Evolutionary conservation across 1,140 invertebrate genomes (phyloP).

Genomic region (Oreohelix idahoensis): DNA sequence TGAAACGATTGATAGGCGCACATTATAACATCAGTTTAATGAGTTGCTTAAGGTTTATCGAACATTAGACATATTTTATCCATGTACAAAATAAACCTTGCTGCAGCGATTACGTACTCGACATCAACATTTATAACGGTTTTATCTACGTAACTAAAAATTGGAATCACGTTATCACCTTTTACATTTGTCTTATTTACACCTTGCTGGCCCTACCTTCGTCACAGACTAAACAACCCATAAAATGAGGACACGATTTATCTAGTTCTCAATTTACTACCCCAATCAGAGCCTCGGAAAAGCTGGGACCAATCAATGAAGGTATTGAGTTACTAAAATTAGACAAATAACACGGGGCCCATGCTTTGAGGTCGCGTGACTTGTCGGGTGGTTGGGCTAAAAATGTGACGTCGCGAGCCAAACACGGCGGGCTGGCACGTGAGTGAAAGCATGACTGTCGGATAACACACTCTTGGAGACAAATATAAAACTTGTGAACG

Average conservation of each 20-base stretch:
- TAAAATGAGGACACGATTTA: neutral
- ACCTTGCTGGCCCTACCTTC: no score
- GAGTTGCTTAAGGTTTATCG: no score
- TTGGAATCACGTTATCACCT: no score
- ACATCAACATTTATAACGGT: no score
- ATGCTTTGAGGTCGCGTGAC: constrained; percentile 29
- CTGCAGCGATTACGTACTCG: no score
- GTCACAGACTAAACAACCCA: no score
- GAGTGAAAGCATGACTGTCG: constrained; percentile 15
- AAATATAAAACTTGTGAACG: constrained; percentile 6
- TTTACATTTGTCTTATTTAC: no score
- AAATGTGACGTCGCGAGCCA: constrained; percentile 20
- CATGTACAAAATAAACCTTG: no score
- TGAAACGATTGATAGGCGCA: no score
- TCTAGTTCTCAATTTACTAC: neutral
- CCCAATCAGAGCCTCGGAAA: constrained; percentile 8
- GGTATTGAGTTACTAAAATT: constrained; percentile 11
- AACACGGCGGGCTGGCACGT: constrained; percentile 29
- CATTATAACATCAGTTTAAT: no score
- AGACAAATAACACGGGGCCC: constrained; percentile 21
- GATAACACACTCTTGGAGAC: neutral
- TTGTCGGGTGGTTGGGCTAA: constrained; percentile 6
- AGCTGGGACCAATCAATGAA: constrained; percentile 9
- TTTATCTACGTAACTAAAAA: no score
- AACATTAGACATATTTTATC: no score